Evolutionary conservation across 2,888 invertebrate genomes (phyloP).

Genomic region (Aphodius sticticus): DNA sequence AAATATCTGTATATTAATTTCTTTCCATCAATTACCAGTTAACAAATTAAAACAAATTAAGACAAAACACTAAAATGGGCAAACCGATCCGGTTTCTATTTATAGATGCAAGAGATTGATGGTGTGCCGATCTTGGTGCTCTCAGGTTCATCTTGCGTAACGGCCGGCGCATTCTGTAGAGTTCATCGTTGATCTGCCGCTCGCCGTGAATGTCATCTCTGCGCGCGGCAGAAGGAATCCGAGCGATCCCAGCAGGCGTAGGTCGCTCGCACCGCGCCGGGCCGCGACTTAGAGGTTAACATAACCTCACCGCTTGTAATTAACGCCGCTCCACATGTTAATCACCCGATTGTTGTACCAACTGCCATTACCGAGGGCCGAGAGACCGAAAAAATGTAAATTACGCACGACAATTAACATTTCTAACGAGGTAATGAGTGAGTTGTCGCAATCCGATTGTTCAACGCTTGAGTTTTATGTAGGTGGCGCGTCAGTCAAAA

Average conservation of each 20-base stretch:
- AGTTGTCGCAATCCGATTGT: not conserved
- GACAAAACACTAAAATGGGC: not conserved
- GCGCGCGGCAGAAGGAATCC: not conserved
- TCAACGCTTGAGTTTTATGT: not conserved
- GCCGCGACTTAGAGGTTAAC: not conserved
- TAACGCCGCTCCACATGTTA: not conserved
- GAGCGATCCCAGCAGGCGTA: not conserved
- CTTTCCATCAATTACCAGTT: no score
- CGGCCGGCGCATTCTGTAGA: constrained; percentile 21
- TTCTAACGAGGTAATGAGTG: not conserved
- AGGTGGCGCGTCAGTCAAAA: no score
- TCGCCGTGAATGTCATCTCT: constrained; percentile 10
- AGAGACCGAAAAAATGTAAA: not conserved
- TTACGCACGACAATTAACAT: not conserved
- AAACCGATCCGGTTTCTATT: constrained; percentile 17
- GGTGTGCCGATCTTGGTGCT: not conserved
- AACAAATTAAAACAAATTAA: not conserved
- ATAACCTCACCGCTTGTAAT: not conserved
- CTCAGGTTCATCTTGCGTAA: constrained; percentile 24
- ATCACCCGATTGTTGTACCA: not conserved
- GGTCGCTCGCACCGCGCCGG: not conserved
- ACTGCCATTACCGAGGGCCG: not conserved
- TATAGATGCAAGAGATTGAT: constrained; percentile 17
- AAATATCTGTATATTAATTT: no score
- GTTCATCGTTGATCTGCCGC: constrained; percentile 7